Percentiles rank a stretch among this genome's conserved stretches.
Conservation (phyloP, 2,113 vertebrate species). For the Scolopax mira region DNA sequence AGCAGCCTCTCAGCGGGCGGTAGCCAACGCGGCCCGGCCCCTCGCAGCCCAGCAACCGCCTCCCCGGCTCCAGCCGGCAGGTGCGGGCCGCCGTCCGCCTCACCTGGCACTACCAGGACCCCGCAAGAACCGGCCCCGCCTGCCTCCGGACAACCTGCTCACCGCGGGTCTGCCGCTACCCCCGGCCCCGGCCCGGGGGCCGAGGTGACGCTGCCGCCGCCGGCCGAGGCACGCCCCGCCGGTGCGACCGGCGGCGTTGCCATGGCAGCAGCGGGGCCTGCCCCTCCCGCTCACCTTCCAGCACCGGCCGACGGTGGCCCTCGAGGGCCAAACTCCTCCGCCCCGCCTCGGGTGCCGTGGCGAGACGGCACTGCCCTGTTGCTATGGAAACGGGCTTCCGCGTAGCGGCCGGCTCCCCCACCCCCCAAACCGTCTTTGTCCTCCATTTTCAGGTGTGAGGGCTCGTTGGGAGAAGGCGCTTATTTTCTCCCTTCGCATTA, state of each 20-base stretch:
- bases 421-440: neutral
- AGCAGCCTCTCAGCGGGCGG: neutral
- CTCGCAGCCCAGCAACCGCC: neutral
- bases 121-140: neutral
- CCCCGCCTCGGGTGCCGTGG: no score
- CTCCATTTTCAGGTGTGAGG: neutral
- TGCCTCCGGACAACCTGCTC: neutral
- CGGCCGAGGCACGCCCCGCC: neutral
- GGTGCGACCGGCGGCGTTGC: neutral
- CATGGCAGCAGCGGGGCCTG: neutral
- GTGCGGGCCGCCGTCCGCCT: neutral
- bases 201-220: neutral
- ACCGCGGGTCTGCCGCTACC: neutral
- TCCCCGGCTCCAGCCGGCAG: neutral
- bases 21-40: fast-evolving
- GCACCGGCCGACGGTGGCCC: neutral
- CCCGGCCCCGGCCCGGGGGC: no score
- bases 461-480: no score
- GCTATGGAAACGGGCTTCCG: neutral
- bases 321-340: neutral
- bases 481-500: no score
- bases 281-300: neutral
- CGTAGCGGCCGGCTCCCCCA: fast-evolving
- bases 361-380: neutral
- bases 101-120: neutral